Evolutionary conservation across 2,797 vertebrate species (phyloP).

Genomic region (Heliangelus exortis): DNA sequence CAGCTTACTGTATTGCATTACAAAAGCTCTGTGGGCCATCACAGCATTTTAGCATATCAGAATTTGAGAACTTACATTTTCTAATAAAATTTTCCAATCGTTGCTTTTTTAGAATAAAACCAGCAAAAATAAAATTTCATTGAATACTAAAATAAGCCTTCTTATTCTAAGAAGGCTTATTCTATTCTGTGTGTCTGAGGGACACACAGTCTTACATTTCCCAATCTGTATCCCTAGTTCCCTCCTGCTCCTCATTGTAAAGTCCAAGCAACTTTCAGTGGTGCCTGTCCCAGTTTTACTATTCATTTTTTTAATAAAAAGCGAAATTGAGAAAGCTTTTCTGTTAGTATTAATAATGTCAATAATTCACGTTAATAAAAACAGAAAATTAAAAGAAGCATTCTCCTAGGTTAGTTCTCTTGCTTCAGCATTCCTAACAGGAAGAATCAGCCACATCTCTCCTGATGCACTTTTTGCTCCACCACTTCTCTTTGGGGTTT

Average conservation of each 20-base stretch:
- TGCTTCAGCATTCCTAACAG: background rate
- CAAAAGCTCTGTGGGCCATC: background rate
- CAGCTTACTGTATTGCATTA: background rate
- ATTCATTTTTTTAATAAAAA: constrained; percentile 33
- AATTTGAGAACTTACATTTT: background rate
- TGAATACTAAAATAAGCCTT: constrained; percentile 24
- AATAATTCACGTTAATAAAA: constrained; percentile 66
- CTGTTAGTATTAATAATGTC: constrained; percentile 43
- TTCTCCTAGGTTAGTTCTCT: constrained; percentile 4
- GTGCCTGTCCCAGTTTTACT: background rate
- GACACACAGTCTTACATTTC: background rate
- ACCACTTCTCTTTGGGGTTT: background rate
- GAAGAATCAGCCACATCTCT: background rate
- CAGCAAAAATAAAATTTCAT: background rate
- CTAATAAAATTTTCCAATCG: background rate
- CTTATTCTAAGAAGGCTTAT: no score
- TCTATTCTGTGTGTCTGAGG: no score
- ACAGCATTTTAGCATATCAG: background rate
- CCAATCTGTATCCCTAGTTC: background rate
- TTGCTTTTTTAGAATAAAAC: background rate
- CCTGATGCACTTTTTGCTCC: background rate
- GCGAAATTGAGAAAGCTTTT: constrained; percentile 16
- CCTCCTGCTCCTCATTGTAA: background rate
- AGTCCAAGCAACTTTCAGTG: background rate
- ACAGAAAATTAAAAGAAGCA: constrained; percentile 61